phyloP scores from a whole-genome alignment of 2,113 vertebrate genomes.

The Alethe castanea region DNA sequence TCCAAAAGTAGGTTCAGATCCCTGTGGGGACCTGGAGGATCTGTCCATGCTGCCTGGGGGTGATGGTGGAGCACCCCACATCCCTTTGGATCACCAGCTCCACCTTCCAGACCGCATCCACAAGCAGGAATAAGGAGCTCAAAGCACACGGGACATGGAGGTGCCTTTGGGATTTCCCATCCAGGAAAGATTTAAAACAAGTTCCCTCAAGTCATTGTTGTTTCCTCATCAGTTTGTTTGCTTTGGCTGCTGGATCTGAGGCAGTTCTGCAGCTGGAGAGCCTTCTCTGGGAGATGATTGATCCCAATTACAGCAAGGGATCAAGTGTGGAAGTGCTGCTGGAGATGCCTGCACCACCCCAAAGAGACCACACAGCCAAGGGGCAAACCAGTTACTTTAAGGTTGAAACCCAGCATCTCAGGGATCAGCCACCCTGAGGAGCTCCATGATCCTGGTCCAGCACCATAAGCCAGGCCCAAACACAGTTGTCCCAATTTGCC shows the following conservation, averaged over 20 bases:
- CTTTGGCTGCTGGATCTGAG: neutral
- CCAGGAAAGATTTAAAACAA: neutral
- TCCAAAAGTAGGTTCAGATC: neutral
- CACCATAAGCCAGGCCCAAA: neutral
- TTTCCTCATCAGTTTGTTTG: neutral
- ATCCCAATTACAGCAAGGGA: no score
- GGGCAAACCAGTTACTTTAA: neutral
- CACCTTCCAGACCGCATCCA: accelerated
- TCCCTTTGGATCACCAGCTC: neutral
- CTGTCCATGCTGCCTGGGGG: neutral
- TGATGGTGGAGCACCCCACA: neutral
- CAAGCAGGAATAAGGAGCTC: neutral
- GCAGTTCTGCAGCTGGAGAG: neutral
- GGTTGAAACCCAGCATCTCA: neutral
- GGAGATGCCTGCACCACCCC: neutral
- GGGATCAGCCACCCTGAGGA: neutral
- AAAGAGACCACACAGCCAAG: accelerated
- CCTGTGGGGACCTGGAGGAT: neutral
- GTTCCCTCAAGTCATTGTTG: neutral
- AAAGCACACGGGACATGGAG: neutral
- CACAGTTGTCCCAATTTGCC: neutral
- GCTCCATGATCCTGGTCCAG: neutral
- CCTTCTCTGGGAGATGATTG: neutral
- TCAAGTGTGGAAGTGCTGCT: accelerated
- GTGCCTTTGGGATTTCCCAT: neutral